phyloP scores from a whole-genome alignment of 2,797 vertebrate genomes.

The Gallirallus australis region DNA sequence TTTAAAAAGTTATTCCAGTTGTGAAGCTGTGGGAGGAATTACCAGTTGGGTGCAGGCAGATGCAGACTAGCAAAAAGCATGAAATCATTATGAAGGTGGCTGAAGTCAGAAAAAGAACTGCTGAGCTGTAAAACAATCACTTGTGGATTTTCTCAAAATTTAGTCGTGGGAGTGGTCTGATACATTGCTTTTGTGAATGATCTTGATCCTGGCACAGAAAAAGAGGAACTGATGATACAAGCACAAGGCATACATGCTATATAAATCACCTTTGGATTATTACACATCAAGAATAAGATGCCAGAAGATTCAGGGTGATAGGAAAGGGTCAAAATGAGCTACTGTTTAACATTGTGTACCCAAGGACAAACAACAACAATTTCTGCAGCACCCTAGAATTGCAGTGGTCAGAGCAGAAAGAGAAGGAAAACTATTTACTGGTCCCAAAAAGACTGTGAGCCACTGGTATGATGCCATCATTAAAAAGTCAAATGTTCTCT shows the following conservation, averaged over 20 bases:
- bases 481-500: background rate
- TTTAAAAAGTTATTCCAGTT: background rate
- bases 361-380: background rate
- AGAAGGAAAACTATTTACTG: background rate
- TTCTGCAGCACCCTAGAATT: background rate
- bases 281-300: background rate
- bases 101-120: background rate
- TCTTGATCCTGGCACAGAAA: background rate
- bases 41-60: background rate
- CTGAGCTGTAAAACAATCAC: background rate
- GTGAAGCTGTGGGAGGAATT: background rate
- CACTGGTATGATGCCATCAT: background rate
- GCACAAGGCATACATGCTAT: too few species aligned
- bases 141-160: background rate
- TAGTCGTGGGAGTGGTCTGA: background rate
- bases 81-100: background rate
- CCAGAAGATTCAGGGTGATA: background rate
- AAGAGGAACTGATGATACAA: background rate
- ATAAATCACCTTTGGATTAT: background rate
- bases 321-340: background rate
- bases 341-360: background rate
- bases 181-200: background rate
- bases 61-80: background rate
- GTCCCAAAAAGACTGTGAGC: background rate
- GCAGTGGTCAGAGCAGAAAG: background rate